Conservation (phyloP, 2,113 vertebrate species). For the Phodopus roborovskii region DNA sequence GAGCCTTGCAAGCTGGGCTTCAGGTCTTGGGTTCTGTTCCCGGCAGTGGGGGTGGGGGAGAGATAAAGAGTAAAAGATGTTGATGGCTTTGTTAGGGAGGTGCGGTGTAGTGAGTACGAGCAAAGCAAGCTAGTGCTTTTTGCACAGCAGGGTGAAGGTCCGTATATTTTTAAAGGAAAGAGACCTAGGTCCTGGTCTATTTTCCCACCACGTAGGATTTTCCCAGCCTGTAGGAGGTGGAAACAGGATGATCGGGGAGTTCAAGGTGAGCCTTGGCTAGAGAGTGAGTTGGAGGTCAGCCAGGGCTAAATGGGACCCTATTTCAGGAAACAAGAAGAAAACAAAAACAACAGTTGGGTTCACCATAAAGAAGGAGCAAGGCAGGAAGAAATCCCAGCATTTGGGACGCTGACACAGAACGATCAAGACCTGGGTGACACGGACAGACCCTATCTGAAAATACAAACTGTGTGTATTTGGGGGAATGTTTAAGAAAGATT, state of each 20-base stretch:
- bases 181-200: rapidly evolving
- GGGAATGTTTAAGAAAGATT: background rate
- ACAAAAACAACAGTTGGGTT: background rate
- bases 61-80: background rate
- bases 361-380: background rate
- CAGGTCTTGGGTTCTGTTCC: background rate
- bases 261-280: background rate
- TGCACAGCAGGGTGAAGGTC: background rate
- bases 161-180: background rate
- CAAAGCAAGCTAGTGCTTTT: background rate
- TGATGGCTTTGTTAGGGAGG: background rate
- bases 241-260: background rate
- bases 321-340: background rate
- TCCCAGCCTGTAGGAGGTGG: background rate
- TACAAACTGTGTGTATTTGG: too few species aligned
- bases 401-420: background rate
- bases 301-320: background rate
- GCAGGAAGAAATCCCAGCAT: background rate
- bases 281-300: background rate
- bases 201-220: too few species aligned
- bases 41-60: background rate
- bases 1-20: background rate
- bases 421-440: background rate
- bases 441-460: background rate
- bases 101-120: background rate